These are phyloP conservation scores for Acropternis orthonyx DNA, from an alignment of 2,797 vertebrate species.

Conservation along the genomic window DNA sequence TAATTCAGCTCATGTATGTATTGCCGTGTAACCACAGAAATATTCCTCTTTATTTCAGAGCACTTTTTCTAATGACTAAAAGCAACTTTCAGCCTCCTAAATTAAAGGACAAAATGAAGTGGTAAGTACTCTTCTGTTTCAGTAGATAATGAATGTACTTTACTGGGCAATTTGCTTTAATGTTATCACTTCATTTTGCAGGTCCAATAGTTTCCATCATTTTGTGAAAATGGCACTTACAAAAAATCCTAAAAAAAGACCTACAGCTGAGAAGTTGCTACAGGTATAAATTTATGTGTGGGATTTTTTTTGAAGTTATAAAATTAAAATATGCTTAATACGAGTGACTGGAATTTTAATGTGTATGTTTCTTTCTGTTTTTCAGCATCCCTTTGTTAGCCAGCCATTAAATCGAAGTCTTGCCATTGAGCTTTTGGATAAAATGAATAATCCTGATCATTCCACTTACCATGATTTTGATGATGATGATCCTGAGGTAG, in stretches of 20 bases:
- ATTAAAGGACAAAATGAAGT: slow-evolving; percentile 97
- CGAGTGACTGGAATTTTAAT: not conserved
- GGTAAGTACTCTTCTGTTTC: slow-evolving; percentile 76
- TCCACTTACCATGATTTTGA: slow-evolving; percentile 92
- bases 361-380: not conserved
- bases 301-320: not conserved
- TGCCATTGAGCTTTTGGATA: slow-evolving; percentile 96
- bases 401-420: slow-evolving; percentile 94
- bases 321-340: not conserved
- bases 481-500: slow-evolving; percentile 95
- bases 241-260: slow-evolving; percentile 96
- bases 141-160: not conserved
- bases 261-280: slow-evolving; percentile 92
- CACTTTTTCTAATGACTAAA: slow-evolving; percentile 98
- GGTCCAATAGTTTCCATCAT: slow-evolving; percentile 98
- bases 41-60: slow-evolving; percentile 77
- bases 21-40: not conserved
- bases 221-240: slow-evolving; percentile 97
- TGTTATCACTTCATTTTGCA: slow-evolving; percentile 63
- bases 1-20: not conserved
- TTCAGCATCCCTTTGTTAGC: slow-evolving; percentile 94
- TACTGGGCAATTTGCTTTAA: not conserved
- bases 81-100: slow-evolving; percentile 99
- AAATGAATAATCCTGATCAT: slow-evolving; percentile 96
- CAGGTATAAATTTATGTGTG: slow-evolving; percentile 81